Evolutionary conservation across 2,113 vertebrate species (phyloP), one percentile per base, ranked within the genome.

Genomic region (Xiphophorus couchianus): DNA sequence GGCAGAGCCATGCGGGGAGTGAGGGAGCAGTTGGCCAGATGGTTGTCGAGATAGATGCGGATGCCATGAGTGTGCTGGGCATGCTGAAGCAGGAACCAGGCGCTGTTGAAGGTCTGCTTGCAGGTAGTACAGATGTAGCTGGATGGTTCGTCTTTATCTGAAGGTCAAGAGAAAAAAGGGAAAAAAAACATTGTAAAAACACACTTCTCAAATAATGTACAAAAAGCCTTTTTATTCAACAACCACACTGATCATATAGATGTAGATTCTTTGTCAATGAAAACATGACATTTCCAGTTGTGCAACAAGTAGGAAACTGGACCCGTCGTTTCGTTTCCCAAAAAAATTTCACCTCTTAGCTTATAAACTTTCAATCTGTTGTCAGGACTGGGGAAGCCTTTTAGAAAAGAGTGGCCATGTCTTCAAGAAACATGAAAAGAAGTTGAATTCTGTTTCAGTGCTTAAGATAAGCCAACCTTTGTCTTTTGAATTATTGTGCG

Each of bases 51-150:
- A 96, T 99, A 99, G 95, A 99, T 99, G 87, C 97, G 97, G 93
- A 99, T 98, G 90, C 98, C 97, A 29, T 99, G 98, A 67, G 94
- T 99, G 95, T 99, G 96, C 94, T 99, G 98, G 85, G 97, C 98
- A 82, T 99, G 98, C 92, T 99, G 98, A 88, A 99, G 97, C 95
- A 99, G 96, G 94, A 99, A 99, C 98, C 98, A 99, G 92, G 98
- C 98, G 82, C 97, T 99, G 95, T 91, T 96, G 94, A 99, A 99
- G 88, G 96, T 97, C 95, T 99, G 98, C 95, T 99, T 99, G 93
- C 98, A 99, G 88, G 97, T 97, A 86, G 98, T 99, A 95, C 98
- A 99, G 95, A 98, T 99, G 95, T 99, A 99, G 96, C 97, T 99
- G 93, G 97, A 98, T 88, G 98, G 98, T 94, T 99, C 98, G 91